These are phyloP conservation scores for Drosophila arizonae DNA, from an alignment of 1,140 invertebrate genomes.

Conservation along the genomic window DNA sequence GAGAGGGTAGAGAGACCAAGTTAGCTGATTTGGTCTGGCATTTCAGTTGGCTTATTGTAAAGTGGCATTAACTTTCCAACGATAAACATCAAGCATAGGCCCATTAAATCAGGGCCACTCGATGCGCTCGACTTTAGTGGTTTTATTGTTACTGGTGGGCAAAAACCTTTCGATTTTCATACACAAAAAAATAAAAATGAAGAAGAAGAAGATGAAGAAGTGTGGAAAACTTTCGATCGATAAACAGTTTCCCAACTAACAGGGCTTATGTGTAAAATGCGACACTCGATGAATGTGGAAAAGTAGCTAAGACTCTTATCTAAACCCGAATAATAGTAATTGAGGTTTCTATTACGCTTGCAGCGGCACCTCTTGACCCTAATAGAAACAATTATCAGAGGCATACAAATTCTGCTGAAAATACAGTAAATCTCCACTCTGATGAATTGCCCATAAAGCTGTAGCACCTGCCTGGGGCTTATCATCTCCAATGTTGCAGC, in stretches of 20 bases:
- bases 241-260: neutral
- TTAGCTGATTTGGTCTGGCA: neutral
- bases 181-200: too few species aligned
- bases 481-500: neutral
- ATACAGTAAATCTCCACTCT: constrained; percentile 1
- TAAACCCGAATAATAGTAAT: neutral
- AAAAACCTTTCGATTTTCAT: constrained; percentile 32
- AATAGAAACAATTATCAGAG: neutral
- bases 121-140: constrained; percentile 7
- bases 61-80: constrained; percentile 39
- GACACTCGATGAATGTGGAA: neutral
- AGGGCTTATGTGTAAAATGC: neutral
- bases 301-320: neutral
- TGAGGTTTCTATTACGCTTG: neutral
- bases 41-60: constrained; percentile 32
- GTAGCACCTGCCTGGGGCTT: neutral
- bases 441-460: neutral
- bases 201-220: neutral
- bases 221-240: constrained; percentile 5
- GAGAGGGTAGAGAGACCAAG: neutral
- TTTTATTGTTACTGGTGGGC: neutral
- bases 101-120: constrained; percentile 34
- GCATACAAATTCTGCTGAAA: neutral
- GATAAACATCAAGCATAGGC: constrained; percentile 31
- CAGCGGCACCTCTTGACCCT: neutral